These are phyloP conservation scores for Heteromormyrus szaboi DNA, from an alignment of 2,797 vertebrate species.

Conservation along the genomic window DNA sequence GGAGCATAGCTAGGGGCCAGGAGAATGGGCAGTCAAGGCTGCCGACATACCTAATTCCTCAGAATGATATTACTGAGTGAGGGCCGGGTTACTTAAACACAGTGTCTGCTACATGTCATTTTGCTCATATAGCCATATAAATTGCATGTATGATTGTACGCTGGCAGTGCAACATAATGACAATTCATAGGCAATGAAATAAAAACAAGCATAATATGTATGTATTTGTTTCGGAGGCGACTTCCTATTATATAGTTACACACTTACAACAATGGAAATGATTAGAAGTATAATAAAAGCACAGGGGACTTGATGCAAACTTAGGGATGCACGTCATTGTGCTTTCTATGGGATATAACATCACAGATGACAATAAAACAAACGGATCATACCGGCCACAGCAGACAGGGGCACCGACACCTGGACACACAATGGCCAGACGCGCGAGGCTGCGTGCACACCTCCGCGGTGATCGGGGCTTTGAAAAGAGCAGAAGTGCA, in stretches of 20 bases:
- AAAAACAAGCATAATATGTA: neutral
- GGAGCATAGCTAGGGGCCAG: neutral
- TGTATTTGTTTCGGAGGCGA: neutral
- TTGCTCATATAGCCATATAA: neutral
- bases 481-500: neutral
- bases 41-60: neutral
- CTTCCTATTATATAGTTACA: neutral
- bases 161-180: neutral
- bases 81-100: neutral
- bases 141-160: neutral
- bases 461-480: neutral
- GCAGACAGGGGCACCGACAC: neutral
- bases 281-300: neutral
- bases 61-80: neutral
- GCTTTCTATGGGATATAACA: neutral
- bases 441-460: neutral
- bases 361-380: neutral
- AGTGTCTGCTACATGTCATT: neutral
- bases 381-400: neutral
- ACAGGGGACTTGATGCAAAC: neutral
- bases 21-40: neutral
- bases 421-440: neutral
- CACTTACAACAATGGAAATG: neutral
- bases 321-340: neutral
- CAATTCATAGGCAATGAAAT: neutral